Conservation (phyloP, 2,113 vertebrate genomes). For the Istiophorus platypterus region DNA sequence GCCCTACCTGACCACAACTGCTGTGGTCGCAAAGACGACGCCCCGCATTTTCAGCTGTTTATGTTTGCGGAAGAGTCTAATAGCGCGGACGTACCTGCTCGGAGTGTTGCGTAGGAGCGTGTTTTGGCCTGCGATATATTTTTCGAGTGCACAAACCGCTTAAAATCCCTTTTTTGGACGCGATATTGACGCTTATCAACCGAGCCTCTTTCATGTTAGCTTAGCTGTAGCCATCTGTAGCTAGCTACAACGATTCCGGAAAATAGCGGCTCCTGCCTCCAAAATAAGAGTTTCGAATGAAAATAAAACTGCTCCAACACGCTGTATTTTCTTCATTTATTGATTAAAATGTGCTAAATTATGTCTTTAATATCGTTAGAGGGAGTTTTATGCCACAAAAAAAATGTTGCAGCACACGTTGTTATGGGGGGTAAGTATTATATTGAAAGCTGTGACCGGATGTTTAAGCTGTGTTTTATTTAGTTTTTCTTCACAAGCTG, state of each 20-base stretch:
- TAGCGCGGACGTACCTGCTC: constrained; percentile 24
- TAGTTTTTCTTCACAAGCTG: not conserved
- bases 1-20: constrained; percentile 54
- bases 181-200: constrained; percentile 15
- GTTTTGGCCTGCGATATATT: not conserved
- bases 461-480: accelerated
- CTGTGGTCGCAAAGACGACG: constrained; percentile 44
- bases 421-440: not conserved
- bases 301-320: not conserved
- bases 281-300: constrained; percentile 47
- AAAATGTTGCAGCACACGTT: not conserved
- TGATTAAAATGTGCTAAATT: not conserved
- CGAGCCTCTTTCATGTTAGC: constrained; percentile 47
- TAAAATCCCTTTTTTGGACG: constrained; percentile 1
- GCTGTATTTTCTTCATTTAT: not conserved
- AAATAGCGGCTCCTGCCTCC: not conserved
- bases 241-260: constrained; percentile 23
- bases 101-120: not conserved
- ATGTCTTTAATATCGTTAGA: accelerated
- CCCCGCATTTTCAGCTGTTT: constrained; percentile 23
- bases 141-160: not conserved
- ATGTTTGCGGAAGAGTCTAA: constrained; percentile 7
- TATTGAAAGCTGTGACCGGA: constrained; percentile 47
- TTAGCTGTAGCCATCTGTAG: constrained; percentile 14
- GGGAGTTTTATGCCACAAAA: no score